Conservation (phyloP, 2,797 vertebrate genomes). For the Pyrrhura leucotis region DNA sequence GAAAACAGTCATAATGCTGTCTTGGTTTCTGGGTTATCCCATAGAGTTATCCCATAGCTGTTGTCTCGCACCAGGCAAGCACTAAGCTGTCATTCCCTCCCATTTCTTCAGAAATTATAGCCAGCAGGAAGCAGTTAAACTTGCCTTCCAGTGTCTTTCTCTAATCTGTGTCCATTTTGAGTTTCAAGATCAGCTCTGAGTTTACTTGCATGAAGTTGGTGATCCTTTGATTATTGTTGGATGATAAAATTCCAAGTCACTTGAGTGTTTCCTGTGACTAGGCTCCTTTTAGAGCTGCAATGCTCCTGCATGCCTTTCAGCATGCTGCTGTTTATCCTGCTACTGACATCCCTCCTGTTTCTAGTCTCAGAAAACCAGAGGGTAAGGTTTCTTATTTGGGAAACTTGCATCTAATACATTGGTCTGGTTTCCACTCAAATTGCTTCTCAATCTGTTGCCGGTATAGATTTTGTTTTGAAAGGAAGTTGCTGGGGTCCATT, state of each 20-base stretch:
- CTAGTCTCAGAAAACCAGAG: background rate
- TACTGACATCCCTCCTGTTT: background rate
- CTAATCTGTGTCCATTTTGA: background rate
- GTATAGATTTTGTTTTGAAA: background rate
- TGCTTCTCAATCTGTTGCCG: background rate
- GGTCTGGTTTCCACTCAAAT: background rate
- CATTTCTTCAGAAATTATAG: background rate
- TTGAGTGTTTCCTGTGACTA: background rate
- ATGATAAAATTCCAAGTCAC: conserved; percentile 2
- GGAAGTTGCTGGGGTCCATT: background rate
- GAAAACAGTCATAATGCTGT: background rate
- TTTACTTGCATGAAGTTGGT: background rate
- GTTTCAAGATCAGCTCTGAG: background rate
- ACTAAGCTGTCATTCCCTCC: background rate
- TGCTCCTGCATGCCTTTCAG: background rate
- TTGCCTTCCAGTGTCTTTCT: background rate
- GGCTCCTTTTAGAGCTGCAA: background rate
- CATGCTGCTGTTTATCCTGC: background rate
- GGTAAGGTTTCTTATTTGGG: background rate
- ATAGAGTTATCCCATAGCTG: background rate
- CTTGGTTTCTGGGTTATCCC: background rate
- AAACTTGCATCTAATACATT: background rate
- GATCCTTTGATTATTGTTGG: background rate
- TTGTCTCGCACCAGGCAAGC: background rate
- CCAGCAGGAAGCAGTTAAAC: background rate